These are phyloP conservation scores for Ceramica pisi DNA, from an alignment of 2,888 invertebrate genomes.

Conservation along the genomic window DNA sequence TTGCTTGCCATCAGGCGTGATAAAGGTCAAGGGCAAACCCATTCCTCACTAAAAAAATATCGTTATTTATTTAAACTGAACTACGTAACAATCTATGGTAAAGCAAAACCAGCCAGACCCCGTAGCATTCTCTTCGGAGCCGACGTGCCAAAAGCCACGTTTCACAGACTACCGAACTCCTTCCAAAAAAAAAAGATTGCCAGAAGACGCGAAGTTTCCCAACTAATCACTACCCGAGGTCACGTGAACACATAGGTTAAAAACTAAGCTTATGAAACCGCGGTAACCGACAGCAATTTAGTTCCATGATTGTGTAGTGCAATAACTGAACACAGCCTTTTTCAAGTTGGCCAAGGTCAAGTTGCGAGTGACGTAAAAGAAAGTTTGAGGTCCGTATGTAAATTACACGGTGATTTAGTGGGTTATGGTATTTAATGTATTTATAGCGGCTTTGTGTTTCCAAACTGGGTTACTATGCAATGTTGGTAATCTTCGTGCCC, in stretches of 20 bases:
- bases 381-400: constrained; percentile 40
- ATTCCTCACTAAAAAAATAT: no score
- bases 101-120: background rate
- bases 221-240: constrained; percentile 38
- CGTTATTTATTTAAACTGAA: background rate
- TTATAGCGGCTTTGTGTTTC: constrained; percentile 17
- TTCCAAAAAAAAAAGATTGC: constrained; percentile 15
- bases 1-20: no score
- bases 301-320: constrained; percentile 55
- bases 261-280: constrained; percentile 48
- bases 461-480: constrained; percentile 14
- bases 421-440: constrained; percentile 11
- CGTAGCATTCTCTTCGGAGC: background rate
- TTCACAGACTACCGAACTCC: constrained; percentile 6
- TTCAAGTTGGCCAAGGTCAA: constrained; percentile 57
- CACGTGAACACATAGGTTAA: constrained; percentile 39
- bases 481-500: background rate
- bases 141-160: constrained; percentile 24
- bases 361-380: constrained; percentile 38
- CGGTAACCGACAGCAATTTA: constrained; percentile 35
- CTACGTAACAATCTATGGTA: background rate
- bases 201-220: constrained; percentile 36
- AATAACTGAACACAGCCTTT: constrained; percentile 46
- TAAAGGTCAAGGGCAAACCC: no score
- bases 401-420: constrained; percentile 18